Base-by-base conservation (phyloP, 1,140 invertebrate genomes). In the Proctacanthus coquilletti region DNA sequence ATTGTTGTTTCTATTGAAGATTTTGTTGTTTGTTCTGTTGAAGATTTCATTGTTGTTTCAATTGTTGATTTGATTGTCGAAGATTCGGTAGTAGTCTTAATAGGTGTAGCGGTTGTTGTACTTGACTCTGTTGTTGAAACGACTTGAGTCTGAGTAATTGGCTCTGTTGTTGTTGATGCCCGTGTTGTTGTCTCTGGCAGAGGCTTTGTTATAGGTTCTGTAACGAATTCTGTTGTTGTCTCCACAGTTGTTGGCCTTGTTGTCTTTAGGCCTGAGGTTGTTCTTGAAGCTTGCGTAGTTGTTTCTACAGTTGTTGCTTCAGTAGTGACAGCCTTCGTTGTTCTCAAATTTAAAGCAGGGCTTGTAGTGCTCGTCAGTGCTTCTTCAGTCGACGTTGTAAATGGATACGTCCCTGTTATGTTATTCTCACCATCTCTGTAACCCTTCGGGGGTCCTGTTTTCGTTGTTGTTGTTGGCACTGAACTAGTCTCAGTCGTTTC, bases 371-470 rank as follows among this genome's bases (percentile, higher is more conserved):
- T 32, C 20, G 11, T 21, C 9, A 14, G 18, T 5, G 34, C 21
- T 3, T n/a, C n/a, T n/a, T n/a, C n/a, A n/a, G n/a, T n/a, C n/a
- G n/a, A n/a, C n/a, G 34, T 19, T 21, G 11, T n/a, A 21, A 21
- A 20, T 11, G 35, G 40, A 13, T 9, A 27, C 14, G 31, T 53
- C 35, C 53, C 53, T 17, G 56, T 59, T 29, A 58, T 58, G 41
- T 58, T 56, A 39, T 58, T 56, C 23, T 58, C 55, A 38, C 56
- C 55, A 53, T 53, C 51, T 15, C 56, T 49, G 36, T 59, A 56
- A 9, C 47, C 45, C 30, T 57, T 53, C 2, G 54, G 50, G 21
- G 52, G 48, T 18, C 52, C 51, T 3, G 50, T 50, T 30, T 58
- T 57, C 3, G 14, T 38, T 5, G 32, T 35, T 18, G 38, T 41